Percentiles rank a stretch among this genome's conserved stretches.
phyloP scores from a whole-genome alignment of 2,797 vertebrate genomes.

The Gobionotothen gibberifrons region DNA sequence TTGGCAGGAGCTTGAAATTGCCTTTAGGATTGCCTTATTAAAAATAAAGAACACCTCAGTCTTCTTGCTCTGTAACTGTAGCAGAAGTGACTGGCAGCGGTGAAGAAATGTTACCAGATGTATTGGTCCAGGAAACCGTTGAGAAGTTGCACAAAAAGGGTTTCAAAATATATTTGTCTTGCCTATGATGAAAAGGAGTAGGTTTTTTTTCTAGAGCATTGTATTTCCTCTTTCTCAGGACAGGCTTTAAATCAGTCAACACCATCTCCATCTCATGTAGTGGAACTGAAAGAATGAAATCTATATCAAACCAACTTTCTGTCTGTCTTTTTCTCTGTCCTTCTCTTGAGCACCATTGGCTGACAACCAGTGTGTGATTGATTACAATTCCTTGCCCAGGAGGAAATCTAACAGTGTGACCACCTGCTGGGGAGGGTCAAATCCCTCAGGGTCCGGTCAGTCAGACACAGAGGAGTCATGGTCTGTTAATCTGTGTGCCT shows the following conservation, averaged over 20 bases:
- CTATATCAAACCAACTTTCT: background rate
- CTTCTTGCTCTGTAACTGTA: background rate
- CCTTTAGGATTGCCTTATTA: background rate
- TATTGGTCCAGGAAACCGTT: slow-evolving; percentile 24
- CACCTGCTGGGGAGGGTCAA: slow-evolving; percentile 68
- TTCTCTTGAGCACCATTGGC: slow-evolving; percentile 2
- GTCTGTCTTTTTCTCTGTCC: background rate
- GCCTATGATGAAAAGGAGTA: rapidly evolving
- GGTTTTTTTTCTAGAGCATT: rapidly evolving
- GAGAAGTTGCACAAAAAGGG: slow-evolving; percentile 21
- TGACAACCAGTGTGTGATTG: slow-evolving; percentile 50
- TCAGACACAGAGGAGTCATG: slow-evolving; percentile 75
- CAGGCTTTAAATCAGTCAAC: background rate
- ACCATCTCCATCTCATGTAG: background rate
- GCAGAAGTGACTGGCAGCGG: background rate
- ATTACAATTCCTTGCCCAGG: slow-evolving; percentile 65
- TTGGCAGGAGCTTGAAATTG: too few relatives aligned
- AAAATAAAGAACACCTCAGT: background rate
- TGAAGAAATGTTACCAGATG: slow-evolving; percentile 14
- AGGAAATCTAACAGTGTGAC: slow-evolving; percentile 63
- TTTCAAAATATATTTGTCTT: slow-evolving; percentile 36
- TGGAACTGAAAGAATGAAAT: background rate
- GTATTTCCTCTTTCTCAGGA: slow-evolving; percentile 23
- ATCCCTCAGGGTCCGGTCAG: slow-evolving; percentile 63
- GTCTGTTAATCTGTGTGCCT: slow-evolving; percentile 47